Percentiles rank a stretch among this genome's conserved stretches.
Conservation (phyloP, 2,113 vertebrate species). For the Malurus elegans region DNA sequence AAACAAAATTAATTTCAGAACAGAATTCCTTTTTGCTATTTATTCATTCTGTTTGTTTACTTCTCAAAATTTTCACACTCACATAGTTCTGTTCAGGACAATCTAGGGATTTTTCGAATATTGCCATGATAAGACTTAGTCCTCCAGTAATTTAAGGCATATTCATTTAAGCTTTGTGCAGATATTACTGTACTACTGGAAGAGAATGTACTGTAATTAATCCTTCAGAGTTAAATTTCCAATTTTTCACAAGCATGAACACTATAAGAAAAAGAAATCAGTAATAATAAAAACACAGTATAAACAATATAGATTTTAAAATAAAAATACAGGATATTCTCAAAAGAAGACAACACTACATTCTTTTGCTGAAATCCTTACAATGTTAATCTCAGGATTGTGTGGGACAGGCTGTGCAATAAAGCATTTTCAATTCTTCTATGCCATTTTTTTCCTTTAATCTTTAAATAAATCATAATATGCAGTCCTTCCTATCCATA, state of each 20-base stretch:
- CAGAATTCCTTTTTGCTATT: background rate
- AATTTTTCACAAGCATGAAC: background rate
- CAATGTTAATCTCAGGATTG: background rate
- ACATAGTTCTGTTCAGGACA: background rate
- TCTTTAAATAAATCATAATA: background rate
- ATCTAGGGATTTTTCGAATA: background rate
- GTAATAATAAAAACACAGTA: background rate
- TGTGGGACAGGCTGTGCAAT: rapidly evolving
- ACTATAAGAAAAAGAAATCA: background rate
- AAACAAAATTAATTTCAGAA: background rate
- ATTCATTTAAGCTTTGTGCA: background rate
- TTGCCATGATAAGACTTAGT: background rate
- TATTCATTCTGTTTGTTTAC: background rate
- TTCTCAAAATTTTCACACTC: background rate
- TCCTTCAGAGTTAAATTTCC: background rate
- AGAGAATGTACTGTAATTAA: background rate
- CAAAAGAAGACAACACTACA: background rate
- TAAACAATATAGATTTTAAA: background rate
- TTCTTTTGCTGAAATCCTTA: background rate
- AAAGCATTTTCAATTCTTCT: background rate
- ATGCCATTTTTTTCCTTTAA: background rate
- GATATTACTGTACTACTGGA: background rate
- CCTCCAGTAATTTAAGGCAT: background rate
- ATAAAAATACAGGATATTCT: background rate
- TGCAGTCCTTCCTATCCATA: background rate